Evolutionary conservation across 2,888 invertebrate genomes (phyloP), one percentile per base, ranked within the genome.

Genomic region (Ommatoiulus sabulosus): DNA sequence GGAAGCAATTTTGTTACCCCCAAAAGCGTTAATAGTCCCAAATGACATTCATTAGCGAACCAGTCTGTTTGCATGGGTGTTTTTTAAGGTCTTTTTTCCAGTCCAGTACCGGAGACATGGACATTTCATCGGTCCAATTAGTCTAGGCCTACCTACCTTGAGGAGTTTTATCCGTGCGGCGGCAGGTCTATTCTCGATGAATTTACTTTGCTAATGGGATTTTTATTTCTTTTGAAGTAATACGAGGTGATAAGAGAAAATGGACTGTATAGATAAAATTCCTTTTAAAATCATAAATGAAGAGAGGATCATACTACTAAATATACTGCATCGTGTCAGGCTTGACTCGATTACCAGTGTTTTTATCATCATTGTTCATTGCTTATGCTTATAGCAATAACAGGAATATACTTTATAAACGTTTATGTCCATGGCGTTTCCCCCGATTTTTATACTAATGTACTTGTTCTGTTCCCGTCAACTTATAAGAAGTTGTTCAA

Each of bases 221-320:
- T 72, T 72, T 72, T 72, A 72, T 72, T 72, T 72, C 72, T 63
- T 3, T 72, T 72, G 72, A 72, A 72, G 72, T 72, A 72, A 72
- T 72, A 24, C 72, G 72, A 72, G n/a, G 72, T 72, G 72, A 72
- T 72, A 72, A 72, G 72, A 8, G 72, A 20, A 72, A 72, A 72
- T 72, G 72, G 72, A 72, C 24, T 24, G 72, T 72, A 24, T 72
- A 72, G 24, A 72, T 72, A 72, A 72, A 20, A 72, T 72, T 72
- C 72, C 72, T 72, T 72, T 72, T 72, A 72, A 72, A 63, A 72
- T 72, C 72, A 72, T 72, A 72, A 72, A 72, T 72, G 72, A 72
- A 72, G 72, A 72, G 72, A 72, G 72, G 72, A 72, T 20, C 72
- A 57, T 57, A 17, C 15, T 57, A 57, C 57, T 57, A 57, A 57